These are phyloP conservation scores for Cheilosia vernalis DNA, from an alignment of 2,888 invertebrate species.

Conservation along the genomic window DNA sequence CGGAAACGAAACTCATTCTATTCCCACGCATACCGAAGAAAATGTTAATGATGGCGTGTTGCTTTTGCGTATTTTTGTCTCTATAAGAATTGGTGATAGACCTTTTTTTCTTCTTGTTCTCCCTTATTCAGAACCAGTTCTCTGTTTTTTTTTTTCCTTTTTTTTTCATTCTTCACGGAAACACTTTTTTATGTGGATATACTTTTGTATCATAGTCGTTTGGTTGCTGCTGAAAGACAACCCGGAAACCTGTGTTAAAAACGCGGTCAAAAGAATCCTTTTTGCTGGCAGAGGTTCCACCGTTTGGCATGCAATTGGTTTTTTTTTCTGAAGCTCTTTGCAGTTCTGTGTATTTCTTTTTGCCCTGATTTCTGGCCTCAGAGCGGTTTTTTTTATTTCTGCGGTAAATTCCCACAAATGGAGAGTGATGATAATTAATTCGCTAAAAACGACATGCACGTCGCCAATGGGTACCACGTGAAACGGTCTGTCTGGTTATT, in stretches of 20 bases:
- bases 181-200: not conserved
- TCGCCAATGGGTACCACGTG: slow-evolving; percentile 4
- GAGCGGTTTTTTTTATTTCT: slow-evolving; percentile 35
- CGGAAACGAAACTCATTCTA: slow-evolving; percentile 48
- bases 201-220: not conserved
- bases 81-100: not conserved
- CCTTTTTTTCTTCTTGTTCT: slow-evolving; percentile 1
- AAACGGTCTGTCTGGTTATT: not conserved
- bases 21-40: slow-evolving; percentile 34
- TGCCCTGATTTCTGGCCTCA: slow-evolving; percentile 41
- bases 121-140: slow-evolving; percentile 9
- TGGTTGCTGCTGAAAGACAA: slow-evolving; percentile 34
- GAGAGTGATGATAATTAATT: slow-evolving; percentile 44
- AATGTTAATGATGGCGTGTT: slow-evolving; percentile 47
- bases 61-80: slow-evolving; percentile 31
- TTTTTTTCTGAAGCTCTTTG: slow-evolving; percentile 22
- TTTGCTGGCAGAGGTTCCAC: slow-evolving; percentile 28
- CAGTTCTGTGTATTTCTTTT: slow-evolving; percentile 29
- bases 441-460: not conserved
- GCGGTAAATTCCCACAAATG: slow-evolving; percentile 35
- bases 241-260: slow-evolving; percentile 28
- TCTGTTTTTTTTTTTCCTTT: slow-evolving; percentile 4
- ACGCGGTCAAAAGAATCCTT: slow-evolving; percentile 40
- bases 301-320: slow-evolving; percentile 40
- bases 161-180: no score